These are phyloP conservation scores for Pollimyrus isidori DNA, from an alignment of 2,113 vertebrate species.

Conservation along the genomic window DNA sequence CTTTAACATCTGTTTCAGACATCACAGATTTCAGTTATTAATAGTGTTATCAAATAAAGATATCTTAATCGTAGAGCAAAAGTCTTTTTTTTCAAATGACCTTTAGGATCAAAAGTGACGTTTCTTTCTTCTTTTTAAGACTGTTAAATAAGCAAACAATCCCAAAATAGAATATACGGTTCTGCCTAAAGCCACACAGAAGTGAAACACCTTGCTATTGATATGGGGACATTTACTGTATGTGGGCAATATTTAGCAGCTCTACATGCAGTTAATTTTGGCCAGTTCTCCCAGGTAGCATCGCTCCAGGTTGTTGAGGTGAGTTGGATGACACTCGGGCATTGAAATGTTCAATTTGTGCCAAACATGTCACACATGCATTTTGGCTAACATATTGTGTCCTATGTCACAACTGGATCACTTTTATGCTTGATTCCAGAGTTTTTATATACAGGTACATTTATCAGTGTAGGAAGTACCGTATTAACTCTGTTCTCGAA, in stretches of 20 bases:
- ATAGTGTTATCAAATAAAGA: not conserved
- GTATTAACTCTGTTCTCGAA: too few relatives aligned
- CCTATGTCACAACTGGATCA: too few relatives aligned
- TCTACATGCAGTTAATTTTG: too few relatives aligned
- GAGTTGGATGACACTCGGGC: too few relatives aligned
- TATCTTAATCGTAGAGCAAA: not conserved
- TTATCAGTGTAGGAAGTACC: not conserved
- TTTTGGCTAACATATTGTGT: not conserved
- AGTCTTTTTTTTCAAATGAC: not conserved
- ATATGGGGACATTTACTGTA: not conserved
- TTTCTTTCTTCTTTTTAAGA: not conserved
- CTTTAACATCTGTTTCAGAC: not conserved
- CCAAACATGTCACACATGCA: not conserved
- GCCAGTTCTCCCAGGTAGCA: too few relatives aligned
- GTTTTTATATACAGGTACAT: not conserved
- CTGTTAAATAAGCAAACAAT: not conserved
- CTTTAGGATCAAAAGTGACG: not conserved
- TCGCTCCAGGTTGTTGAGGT: too few relatives aligned
- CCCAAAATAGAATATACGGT: not conserved
- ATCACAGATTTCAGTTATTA: not conserved
- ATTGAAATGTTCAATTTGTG: too few relatives aligned
- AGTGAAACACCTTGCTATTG: not conserved
- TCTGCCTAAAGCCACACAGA: not conserved
- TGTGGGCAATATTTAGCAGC: too few relatives aligned
- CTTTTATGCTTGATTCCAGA: too few relatives aligned